These are phyloP conservation scores for Acipenser transmontanus DNA, from an alignment of 2,797 vertebrate species.

Conservation along the genomic window DNA sequence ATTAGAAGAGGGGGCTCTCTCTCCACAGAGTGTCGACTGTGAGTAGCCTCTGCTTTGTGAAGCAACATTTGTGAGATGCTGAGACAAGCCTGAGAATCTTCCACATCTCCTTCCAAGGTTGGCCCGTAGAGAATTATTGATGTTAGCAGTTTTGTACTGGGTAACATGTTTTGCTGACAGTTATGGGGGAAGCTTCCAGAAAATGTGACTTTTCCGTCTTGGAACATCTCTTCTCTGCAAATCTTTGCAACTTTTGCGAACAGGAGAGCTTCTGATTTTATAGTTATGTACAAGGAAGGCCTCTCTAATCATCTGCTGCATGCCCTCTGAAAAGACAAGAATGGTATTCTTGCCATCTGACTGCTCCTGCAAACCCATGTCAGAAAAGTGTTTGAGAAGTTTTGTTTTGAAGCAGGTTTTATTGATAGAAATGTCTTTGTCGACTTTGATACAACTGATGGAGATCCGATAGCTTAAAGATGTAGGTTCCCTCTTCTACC, in stretches of 20 bases:
- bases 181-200: constrained; percentile 1
- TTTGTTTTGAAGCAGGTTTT: constrained; percentile 2
- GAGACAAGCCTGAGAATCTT: constrained; percentile 4
- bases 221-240: constrained; percentile 1
- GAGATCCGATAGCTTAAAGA: too few relatives aligned
- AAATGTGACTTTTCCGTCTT: background rate
- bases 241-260: constrained; percentile 1
- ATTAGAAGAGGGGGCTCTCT: constrained; percentile 1
- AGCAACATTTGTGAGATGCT: constrained; percentile 7
- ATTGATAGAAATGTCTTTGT: background rate
- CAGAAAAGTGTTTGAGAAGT: background rate
- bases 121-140: background rate
- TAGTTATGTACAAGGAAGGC: background rate
- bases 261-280: background rate
- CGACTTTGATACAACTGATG: background rate
- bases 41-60: background rate
- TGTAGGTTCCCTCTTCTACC: too few relatives aligned
- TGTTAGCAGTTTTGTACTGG: background rate
- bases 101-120: background rate
- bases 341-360: constrained; percentile 8
- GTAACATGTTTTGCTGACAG: background rate
- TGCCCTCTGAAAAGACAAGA: constrained; percentile 5
- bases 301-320: background rate
- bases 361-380: background rate
- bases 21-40: background rate